A percentile compares a stretch with the other conserved stretches of the same genome.
Evolutionary conservation across 2,113 vertebrate genomes (phyloP).

Genomic region (Amphiprion ocellaris): DNA sequence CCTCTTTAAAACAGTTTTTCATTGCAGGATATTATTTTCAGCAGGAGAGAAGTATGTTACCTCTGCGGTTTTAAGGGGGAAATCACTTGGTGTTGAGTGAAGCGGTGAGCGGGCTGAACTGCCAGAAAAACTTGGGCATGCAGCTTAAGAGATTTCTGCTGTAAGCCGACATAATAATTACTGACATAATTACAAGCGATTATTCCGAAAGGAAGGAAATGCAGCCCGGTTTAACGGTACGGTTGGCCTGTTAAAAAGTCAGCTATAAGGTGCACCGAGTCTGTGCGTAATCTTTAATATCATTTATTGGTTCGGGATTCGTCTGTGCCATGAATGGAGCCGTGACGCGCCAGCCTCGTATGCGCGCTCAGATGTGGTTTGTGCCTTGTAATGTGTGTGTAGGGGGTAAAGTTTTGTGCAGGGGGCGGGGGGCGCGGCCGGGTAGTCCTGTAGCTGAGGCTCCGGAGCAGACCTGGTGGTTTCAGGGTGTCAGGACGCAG

Average conservation of each 20-base stretch:
- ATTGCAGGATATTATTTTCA: slow-evolving; percentile 50
- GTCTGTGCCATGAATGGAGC: slow-evolving; percentile 69
- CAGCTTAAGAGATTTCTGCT: slow-evolving; percentile 37
- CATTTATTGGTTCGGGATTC: slow-evolving; percentile 37
- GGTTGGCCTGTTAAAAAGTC: slow-evolving; percentile 19
- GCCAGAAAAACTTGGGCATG: slow-evolving; percentile 1
- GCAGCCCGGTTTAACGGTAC: slow-evolving; percentile 13
- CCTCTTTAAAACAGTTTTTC: slow-evolving; percentile 26
- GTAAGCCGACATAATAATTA: slow-evolving; percentile 60
- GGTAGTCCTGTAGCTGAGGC: slow-evolving; percentile 43
- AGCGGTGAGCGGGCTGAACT: neutral
- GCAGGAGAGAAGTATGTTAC: slow-evolving; percentile 8
- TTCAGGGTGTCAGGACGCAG: slow-evolving; percentile 61
- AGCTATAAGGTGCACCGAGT: neutral
- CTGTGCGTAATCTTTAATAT: slow-evolving; percentile 10
- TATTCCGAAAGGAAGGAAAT: slow-evolving; percentile 59
- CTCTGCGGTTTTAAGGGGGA: slow-evolving; percentile 6
- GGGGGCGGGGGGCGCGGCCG: slow-evolving; percentile 67
- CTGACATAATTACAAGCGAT: slow-evolving; percentile 68
- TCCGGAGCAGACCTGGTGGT: slow-evolving; percentile 63
- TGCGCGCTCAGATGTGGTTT: slow-evolving; percentile 77
- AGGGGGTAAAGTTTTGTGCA: slow-evolving; percentile 70
- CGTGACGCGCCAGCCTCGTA: slow-evolving; percentile 67
- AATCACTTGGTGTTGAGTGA: slow-evolving; percentile 47
- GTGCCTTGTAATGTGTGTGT: slow-evolving; percentile 26